Conservation (phyloP, 1,140 invertebrate genomes). For the Drosophila quadrilineata region DNA sequence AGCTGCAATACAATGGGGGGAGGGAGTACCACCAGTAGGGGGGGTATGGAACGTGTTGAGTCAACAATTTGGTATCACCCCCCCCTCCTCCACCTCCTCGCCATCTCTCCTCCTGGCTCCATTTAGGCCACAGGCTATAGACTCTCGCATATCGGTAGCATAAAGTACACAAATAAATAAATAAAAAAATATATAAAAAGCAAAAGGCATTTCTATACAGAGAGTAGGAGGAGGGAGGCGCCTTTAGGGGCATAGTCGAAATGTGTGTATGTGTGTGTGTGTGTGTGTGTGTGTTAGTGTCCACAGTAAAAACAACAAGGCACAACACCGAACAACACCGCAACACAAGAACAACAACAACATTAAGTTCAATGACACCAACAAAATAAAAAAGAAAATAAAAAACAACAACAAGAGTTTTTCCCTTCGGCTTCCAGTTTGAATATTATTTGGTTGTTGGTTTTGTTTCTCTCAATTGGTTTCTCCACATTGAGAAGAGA, state of each 20-base stretch:
- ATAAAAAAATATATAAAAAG: slow-evolving; percentile 49
- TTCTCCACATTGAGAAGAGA: too few relatives aligned
- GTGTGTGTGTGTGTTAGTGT: slow-evolving; percentile 27
- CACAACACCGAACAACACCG: too few relatives aligned
- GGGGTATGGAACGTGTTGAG: slow-evolving; percentile 23
- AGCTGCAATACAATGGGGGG: neutral
- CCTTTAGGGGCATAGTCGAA: neutral
- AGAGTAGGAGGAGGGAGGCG: neutral
- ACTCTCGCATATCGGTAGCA: slow-evolving; percentile 57
- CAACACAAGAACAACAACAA: slow-evolving; percentile 60
- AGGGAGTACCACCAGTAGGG: neutral
- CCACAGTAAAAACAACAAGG: slow-evolving; percentile 11
- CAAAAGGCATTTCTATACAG: neutral
- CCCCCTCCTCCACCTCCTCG: too few relatives aligned
- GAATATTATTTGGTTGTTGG: slow-evolving; percentile 26
- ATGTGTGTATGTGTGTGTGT: too few relatives aligned
- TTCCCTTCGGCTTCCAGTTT: slow-evolving; percentile 48
- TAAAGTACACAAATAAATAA: slow-evolving; percentile 76
- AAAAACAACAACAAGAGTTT: slow-evolving; percentile 44
- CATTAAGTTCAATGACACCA: slow-evolving; percentile 77
- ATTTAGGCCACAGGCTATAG: too few relatives aligned
- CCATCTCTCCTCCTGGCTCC: too few relatives aligned
- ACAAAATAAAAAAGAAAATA: too few relatives aligned
- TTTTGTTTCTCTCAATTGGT: too few relatives aligned
- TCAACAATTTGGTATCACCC: slow-evolving; percentile 60